Conservation (phyloP, 2,113 vertebrate genomes). For the Andinoacara biseriatus region DNA sequence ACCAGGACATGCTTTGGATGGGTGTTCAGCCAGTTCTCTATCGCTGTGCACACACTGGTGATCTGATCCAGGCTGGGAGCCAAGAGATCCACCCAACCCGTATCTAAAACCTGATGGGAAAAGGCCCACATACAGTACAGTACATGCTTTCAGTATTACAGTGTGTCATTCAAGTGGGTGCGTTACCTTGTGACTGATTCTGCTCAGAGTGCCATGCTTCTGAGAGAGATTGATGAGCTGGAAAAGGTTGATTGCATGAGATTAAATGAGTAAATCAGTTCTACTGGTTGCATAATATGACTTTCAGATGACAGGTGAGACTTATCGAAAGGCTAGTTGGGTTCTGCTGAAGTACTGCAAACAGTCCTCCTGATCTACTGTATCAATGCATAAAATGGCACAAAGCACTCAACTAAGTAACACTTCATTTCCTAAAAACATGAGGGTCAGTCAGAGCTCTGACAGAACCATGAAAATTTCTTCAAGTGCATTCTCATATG, state of each 20-base stretch:
- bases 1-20: conserved; percentile 87
- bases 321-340: no score
- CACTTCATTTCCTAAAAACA: no score
- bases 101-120: conserved; percentile 84
- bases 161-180: not conserved
- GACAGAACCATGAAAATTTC: no score
- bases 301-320: not conserved
- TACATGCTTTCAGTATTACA: not conserved
- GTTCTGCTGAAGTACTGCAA: no score
- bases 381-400: no score
- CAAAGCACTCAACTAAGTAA: no score
- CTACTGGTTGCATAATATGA: not conserved
- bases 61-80: conserved; percentile 89
- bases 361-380: no score
- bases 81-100: conserved; percentile 88
- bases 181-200: conserved; percentile 88
- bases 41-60: conserved; percentile 86
- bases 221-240: conserved; percentile 94
- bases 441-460: no score
- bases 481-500: no score
- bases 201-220: conserved; percentile 82
- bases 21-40: conserved; percentile 89
- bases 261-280: not conserved
- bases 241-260: conserved; percentile 11
- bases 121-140: not conserved